Evolutionary conservation across 2,113 vertebrate genomes (phyloP).

Genomic region (Myiagra hebetior): DNA sequence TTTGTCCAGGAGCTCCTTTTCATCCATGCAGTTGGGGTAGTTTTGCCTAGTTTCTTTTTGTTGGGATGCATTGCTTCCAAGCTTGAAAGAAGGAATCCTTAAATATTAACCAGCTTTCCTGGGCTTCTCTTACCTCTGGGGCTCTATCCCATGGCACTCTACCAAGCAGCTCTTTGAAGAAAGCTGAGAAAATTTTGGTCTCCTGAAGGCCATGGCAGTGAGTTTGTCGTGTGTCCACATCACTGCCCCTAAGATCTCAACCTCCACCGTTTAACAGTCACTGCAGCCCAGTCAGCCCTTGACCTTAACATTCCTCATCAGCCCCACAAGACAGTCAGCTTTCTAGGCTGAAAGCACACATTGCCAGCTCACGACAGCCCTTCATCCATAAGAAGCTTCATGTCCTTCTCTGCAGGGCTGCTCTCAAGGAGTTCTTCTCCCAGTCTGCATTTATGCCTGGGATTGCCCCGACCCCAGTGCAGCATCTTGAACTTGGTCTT

Average conservation of each 20-base stretch:
- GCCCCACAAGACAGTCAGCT: neutral
- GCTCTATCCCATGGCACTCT: neutral
- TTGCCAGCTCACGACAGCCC: neutral
- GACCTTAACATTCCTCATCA: neutral
- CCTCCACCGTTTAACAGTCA: neutral
- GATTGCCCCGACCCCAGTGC: neutral
- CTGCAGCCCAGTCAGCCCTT: neutral
- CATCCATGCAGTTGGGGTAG: neutral
- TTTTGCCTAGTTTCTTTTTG: neutral
- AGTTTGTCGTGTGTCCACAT: neutral
- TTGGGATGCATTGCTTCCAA: neutral
- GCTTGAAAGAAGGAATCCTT: neutral
- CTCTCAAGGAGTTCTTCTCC: neutral
- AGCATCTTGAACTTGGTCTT: neutral
- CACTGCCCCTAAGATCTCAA: neutral
- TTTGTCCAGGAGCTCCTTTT: neutral
- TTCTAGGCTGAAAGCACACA: neutral
- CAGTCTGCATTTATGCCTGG: neutral
- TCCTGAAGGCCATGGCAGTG: neutral
- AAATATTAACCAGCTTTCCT: neutral
- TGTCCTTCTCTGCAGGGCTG: neutral
- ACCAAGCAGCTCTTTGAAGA: neutral
- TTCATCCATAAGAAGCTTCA: neutral
- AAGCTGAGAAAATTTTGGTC: neutral
- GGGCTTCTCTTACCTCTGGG: no score